Evolutionary conservation across 2,888 invertebrate species (phyloP), one percentile per base, ranked within the genome.

Genomic region (Spicauda simplicius): DNA sequence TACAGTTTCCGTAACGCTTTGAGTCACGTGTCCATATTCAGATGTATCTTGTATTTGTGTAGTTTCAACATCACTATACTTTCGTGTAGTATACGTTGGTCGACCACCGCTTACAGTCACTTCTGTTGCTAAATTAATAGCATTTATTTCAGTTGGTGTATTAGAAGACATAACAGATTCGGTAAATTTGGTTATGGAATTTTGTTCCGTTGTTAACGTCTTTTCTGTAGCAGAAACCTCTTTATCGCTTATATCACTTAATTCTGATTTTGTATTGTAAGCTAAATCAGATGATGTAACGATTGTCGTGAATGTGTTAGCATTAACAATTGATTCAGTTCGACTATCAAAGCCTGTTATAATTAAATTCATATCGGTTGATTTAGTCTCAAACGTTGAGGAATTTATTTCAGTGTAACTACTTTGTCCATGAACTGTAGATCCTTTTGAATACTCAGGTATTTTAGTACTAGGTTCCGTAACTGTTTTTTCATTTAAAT

Each of bases 131-230:
- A 11, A 30, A 59, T 25, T 19, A 30, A 33, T 19, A 18, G 20
- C 63, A 50, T 6, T 52, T 20, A 18, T 30, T 14, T 64, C 53
- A 37, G 52, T 37, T 53, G 53, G 14, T 45, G 41, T 41, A 5
- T 3, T 41, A 14, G 12, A 14, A 41, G 45, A n/a, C n/a, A n/a
- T n/a, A n/a, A n/a, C 14, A n/a, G 45, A n/a, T n/a, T 45, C 45
- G 6, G 45, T 45, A n/a, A 45, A 14, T 45, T n/a, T 1, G 4
- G 37, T 12, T 3, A 0, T 37, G 11, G 12, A 37, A 37, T 10
- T 33, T 4, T 33, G 3, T 11, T 41, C 41, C 3, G 41, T 14
- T 41, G 41, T 41, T 14, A 41, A 2, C 2, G 2, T 41, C 1
- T 10, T 14, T 41, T 12, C 14, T 41, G 41, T 41, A 14, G 1